Base-by-base conservation (phyloP, 1,140 invertebrate genomes). In the Planococcus citri region DNA sequence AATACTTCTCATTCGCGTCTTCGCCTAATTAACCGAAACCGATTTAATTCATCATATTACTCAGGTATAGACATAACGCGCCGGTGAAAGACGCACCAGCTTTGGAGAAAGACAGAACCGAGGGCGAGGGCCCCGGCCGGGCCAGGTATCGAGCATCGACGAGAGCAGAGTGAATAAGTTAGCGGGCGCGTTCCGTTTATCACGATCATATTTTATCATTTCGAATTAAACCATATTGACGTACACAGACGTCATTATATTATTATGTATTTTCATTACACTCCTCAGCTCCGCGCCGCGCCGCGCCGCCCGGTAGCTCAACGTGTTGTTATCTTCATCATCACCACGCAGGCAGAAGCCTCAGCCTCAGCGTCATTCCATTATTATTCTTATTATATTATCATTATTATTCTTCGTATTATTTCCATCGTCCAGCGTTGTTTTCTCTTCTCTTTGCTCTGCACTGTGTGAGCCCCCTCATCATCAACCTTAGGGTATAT, bases 11-110 rank as follows among this genome's bases (percentile, higher is more conserved):
- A 64, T 64, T 64, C 60, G 25, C 60, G 60, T 64, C 25, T 64
- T 64, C 60, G 60, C 60, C 60, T 64, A 64, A 64, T 64, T 64
- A 64, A 64, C 60, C 60, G 60, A 64, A 64, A 64, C 60, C 60
- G 60, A 64, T 64, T 64, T 64, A 64, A 64, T 64, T 64, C 60
- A 64, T 64, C 60, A 64, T 64, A 64, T 64, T 64, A 64, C 60
- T 20, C 22, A 20, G 60, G 60, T 25, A 64, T 20, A 12, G 25
- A 64, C 51, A 58, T n/a, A 58, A 22, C 17, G 29, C 29, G 29
- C 29, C 29, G n/a, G n/a, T n/a, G n/a, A n/a, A n/a, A n/a, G 33
- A 14, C n/a, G n/a, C n/a, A n/a, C n/a, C n/a, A n/a, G n/a, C n/a
- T n/a, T 14, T 6, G 33, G 33, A 37, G 33, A 37, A 37, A 37